Base-by-base conservation (phyloP, 1,140 invertebrate genomes). In the Drosophila grimshawi region DNA sequence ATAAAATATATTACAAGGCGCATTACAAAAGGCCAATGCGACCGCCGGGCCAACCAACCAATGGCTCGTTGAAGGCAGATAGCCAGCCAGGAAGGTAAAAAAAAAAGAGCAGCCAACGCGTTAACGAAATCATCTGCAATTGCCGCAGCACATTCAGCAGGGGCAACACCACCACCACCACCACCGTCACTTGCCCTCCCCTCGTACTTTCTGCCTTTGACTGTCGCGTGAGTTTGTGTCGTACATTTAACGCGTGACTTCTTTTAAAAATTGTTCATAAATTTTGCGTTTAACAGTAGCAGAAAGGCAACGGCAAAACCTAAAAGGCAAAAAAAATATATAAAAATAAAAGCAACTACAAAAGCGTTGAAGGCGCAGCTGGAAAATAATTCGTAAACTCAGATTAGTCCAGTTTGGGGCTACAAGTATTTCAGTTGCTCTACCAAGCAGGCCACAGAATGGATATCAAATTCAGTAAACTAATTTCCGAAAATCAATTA, bases 1-100 rank as follows among this genome's bases (percentile, higher is more conserved):
- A 88, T 88, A 88, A 88, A 88, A 88, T 88, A 88, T 88, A 88
- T 88, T 88, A 88, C 83, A 88, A 75, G 85, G 60, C 73, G 80
- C 83, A 83, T 83, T 80, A 88, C 83, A 88, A 86, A 85, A 83
- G 85, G 83, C 85, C 77, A 83, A 83, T 78, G 61, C 55, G 35
- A 76, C 41, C 59, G 67, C 45, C 59, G 46, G 59, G 74, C 74
- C 59, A 71, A 46, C 10, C 10, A 19, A 19, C 11, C 52, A 11
- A 37, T 39, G 19, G n/a, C 32, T 32, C 49, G 30, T 52, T 56
- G 10, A 27, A 57, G 66, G 32, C 45, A 57, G 46, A 39, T 60
- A 60, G 49, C 39, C 30, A 60, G 56, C 41, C 45, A 43, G 10
- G 39, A n/a, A 43, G 39, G 27, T 33, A 51, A 19, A 19, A 19